Conservation (phyloP, 2,888 invertebrate genomes). For the Lepidochrysops patricia region DNA sequence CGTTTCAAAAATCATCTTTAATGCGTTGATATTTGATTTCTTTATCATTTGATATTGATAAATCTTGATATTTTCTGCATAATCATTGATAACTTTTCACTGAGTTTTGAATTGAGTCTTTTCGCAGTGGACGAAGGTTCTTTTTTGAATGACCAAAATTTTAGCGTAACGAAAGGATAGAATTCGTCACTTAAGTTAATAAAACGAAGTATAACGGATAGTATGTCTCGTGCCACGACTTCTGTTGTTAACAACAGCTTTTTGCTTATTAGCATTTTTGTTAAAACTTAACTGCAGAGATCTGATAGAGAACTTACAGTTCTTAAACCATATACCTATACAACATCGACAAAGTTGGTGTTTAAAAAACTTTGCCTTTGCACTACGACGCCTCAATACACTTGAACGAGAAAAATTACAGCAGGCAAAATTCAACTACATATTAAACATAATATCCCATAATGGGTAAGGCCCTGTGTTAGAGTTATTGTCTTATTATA, state of each 20-base stretch:
- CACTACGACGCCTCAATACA: no score
- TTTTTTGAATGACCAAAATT: constrained; percentile 30
- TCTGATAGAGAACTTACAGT: no score
- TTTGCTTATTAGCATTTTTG: neutral
- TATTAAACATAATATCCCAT: no score
- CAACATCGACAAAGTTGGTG: no score
- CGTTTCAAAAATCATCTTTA: constrained; percentile 34
- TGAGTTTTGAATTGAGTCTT: neutral
- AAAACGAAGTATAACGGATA: constrained; percentile 57
- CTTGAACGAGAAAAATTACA: no score
- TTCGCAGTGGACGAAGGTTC: constrained; percentile 15
- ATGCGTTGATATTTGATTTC: neutral
- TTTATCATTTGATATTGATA: neutral
- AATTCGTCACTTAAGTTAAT: constrained; percentile 41
- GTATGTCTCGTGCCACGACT: constrained; percentile 68
- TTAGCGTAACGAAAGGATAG: constrained; percentile 50
- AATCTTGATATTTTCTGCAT: constrained; percentile 1
- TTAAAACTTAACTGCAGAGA: no score
- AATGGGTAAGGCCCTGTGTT: no score
- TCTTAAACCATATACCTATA: neutral
- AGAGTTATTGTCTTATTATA: no score
- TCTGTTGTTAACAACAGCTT: constrained; percentile 35
- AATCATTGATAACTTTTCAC: neutral
- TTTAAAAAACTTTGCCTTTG: no score
- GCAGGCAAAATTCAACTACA: no score